Percentiles rank a stretch among this genome's conserved stretches.
Conservation (phyloP, 2,888 invertebrate species). For the Meteorus cinctellus region DNA sequence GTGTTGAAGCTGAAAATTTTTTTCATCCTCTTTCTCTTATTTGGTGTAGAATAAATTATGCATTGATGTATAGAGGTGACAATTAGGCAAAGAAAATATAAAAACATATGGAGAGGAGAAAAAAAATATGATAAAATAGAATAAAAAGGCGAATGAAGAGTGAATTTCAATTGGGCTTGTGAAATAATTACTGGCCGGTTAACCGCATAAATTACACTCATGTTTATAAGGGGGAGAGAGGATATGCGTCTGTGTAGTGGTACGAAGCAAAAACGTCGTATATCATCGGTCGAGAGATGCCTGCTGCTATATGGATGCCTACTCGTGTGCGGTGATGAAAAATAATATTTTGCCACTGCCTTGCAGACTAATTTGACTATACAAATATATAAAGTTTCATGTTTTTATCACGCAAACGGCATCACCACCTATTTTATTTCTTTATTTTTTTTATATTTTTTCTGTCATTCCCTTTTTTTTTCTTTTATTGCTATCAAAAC, state of each 20-base stretch:
- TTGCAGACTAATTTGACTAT: conserved; percentile 33
- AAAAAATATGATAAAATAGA: conserved; percentile 25
- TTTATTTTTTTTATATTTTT: not conserved
- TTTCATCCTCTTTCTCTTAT: not conserved
- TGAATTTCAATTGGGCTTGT: conserved; percentile 42
- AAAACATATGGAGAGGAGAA: conserved; percentile 17
- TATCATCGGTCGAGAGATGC: conserved; percentile 29
- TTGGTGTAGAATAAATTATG: conserved; percentile 15
- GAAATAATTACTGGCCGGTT: conserved; percentile 40
- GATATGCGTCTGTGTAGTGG: not conserved
- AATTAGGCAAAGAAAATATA: conserved; percentile 24
- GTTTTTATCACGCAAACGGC: conserved; percentile 28
- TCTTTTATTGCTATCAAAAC: not conserved
- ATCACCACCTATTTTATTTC: conserved; percentile 34
- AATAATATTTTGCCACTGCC: conserved; percentile 31
- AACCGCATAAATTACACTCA: conserved; percentile 38
- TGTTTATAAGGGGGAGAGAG: not conserved
- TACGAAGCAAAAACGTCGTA: conserved; percentile 23
- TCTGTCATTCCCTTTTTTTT: conserved; percentile 1
- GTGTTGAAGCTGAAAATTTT: not conserved
- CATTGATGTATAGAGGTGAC: not conserved
- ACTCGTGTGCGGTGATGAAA: conserved; percentile 24
- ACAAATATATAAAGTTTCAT: conserved; percentile 35
- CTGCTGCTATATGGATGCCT: conserved; percentile 12
- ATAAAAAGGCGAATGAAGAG: conserved; percentile 11